phyloP scores from a whole-genome alignment of 2,797 vertebrate genomes.

The Pteronotus mesoamericanus region DNA sequence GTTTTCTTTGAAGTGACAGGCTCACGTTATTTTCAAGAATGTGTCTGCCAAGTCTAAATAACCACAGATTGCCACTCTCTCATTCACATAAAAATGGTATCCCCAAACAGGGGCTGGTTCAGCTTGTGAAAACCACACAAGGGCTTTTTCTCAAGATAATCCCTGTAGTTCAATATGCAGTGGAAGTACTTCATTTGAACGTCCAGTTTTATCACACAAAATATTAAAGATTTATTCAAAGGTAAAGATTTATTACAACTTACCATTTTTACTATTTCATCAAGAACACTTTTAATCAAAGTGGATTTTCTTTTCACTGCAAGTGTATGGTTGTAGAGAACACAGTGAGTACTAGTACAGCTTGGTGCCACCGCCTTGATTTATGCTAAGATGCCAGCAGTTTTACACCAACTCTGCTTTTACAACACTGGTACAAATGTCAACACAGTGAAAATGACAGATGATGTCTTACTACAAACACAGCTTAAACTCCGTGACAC shows the following conservation, averaged over 20 bases:
- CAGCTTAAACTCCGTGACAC: not conserved
- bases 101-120: not conserved
- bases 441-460: not conserved
- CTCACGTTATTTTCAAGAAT: conserved; percentile 22
- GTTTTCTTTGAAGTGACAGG: conserved; percentile 22
- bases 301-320: not conserved
- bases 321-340: not conserved
- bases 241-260: not conserved
- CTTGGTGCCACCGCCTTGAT: not conserved
- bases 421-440: not conserved
- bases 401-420: not conserved
- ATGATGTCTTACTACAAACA: not conserved
- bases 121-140: not conserved
- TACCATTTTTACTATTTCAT: not conserved
- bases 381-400: not conserved
- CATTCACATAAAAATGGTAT: not conserved
- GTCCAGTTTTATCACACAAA: not conserved
- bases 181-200: not conserved
- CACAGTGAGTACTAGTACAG: not conserved
- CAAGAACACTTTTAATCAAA: not conserved
- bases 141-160: not conserved
- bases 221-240: not conserved
- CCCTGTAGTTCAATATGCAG: not conserved
- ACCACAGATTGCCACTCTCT: not conserved
- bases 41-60: not conserved